Percentiles rank a stretch among this genome's conserved stretches.
These are phyloP conservation scores for Varecia variegata DNA, from an alignment of 2,797 vertebrate species.

Conservation along the genomic window DNA sequence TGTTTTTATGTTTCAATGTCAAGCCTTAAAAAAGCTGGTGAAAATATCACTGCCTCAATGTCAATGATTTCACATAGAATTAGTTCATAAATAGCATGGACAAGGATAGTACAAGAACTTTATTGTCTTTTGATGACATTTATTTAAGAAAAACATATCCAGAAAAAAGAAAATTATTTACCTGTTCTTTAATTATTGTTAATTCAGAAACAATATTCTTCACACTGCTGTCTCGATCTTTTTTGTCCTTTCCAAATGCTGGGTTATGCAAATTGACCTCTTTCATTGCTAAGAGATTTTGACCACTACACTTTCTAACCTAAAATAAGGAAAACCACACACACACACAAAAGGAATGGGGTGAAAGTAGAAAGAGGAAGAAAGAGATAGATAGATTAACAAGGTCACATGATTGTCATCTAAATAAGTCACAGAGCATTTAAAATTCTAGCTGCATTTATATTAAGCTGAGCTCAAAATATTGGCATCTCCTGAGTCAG, in stretches of 20 bases:
- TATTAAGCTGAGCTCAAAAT: not conserved
- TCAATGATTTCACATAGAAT: not conserved
- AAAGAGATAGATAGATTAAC: not conserved
- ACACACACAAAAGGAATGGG: not conserved
- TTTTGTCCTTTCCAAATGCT: slow-evolving; percentile 94
- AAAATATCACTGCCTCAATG: not conserved
- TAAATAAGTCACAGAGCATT: not conserved
- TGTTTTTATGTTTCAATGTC: not conserved
- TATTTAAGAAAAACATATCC: not conserved
- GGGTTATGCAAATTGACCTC: slow-evolving; percentile 94
- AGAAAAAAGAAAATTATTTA: slow-evolving; percentile 61
- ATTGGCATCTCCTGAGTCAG: not conserved
- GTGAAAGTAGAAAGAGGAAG: not conserved
- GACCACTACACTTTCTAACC: slow-evolving; percentile 91
- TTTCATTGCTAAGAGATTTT: slow-evolving; percentile 93
- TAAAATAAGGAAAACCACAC: slow-evolving; percentile 61
- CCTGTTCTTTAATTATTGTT: slow-evolving; percentile 94
- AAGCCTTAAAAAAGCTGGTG: not conserved
- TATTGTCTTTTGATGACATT: not conserved
- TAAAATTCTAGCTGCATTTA: not conserved
- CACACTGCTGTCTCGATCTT: slow-evolving; percentile 90
- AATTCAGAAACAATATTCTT: slow-evolving; percentile 94
- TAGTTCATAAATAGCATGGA: not conserved
- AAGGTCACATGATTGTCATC: slow-evolving; percentile 1
- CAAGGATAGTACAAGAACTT: not conserved